phyloP scores from a whole-genome alignment of 2,888 invertebrate species.

The Athalia cordata region DNA sequence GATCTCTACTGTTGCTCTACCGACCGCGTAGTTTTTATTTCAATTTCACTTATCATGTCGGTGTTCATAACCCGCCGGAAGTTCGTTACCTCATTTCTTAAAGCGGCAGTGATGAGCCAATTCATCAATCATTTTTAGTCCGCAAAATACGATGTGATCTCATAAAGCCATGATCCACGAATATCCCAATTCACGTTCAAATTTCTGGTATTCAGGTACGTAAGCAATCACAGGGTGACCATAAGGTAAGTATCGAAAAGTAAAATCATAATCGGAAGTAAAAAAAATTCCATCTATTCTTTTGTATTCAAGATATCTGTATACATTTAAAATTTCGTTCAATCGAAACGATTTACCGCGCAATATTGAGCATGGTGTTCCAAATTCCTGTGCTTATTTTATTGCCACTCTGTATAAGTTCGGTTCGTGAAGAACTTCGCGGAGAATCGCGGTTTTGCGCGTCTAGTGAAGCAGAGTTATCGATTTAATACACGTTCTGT shows the following conservation, averaged over 20 bases:
- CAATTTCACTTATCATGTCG: no score
- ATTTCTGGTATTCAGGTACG: slow-evolving; percentile 11
- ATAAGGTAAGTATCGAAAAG: no score
- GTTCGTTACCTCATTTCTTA: background rate
- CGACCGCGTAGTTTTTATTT: no score
- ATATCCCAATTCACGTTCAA: background rate
- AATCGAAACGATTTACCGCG: no score
- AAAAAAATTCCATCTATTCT: no score
- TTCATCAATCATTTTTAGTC: background rate
- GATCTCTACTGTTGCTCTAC: no score
- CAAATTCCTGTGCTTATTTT: no score
- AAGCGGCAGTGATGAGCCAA: background rate
- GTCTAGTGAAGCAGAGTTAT: slow-evolving; percentile 31
- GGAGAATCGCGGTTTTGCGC: slow-evolving; percentile 7
- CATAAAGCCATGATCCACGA: background rate
- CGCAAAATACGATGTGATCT: background rate
- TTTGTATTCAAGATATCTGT: no score
- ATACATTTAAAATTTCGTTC: no score
- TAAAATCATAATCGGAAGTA: no score
- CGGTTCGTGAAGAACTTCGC: background rate
- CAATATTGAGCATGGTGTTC: no score
- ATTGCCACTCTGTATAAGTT: background rate
- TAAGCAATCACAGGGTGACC: background rate
- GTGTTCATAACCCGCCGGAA: background rate
- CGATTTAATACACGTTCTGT: slow-evolving; percentile 44